A percentile compares a stretch with the other conserved stretches of the same genome.
Evolutionary conservation across 2,888 invertebrate genomes (phyloP).

Genomic region (Dasypogon diadema): DNA sequence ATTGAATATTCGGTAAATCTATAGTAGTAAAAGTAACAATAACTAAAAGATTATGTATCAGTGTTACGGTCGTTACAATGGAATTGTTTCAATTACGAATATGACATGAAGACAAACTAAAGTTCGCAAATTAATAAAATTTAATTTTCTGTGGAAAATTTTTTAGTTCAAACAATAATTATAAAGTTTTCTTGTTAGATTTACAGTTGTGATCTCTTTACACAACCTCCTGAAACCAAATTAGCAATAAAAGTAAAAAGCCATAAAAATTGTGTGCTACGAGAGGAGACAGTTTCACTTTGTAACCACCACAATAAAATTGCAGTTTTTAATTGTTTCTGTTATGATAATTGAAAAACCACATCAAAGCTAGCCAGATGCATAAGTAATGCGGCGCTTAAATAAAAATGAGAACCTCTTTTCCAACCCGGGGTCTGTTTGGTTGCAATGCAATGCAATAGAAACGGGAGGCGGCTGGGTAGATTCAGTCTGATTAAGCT

Average conservation of each 20-base stretch:
- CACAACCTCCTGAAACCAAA: neutral
- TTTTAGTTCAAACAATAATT: too few species aligned
- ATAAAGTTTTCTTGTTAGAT: too few species aligned
- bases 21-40: too few species aligned
- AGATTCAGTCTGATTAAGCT: conserved; percentile 27
- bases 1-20: too few species aligned
- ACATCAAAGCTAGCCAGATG: conserved; percentile 33
- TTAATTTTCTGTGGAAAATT: too few species aligned
- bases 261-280: neutral
- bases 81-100: too few species aligned
- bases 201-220: too few species aligned
- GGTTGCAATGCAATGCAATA: conserved; percentile 34
- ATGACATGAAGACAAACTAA: too few species aligned
- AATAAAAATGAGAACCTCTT: neutral
- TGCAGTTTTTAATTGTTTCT: conserved; percentile 39
- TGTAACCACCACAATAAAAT: neutral
- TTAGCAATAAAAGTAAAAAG: neutral
- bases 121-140: too few species aligned
- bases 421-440: neutral
- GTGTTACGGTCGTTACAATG: too few species aligned
- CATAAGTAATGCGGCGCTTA: conserved; percentile 17
- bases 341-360: conserved; percentile 46
- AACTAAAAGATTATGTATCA: too few species aligned
- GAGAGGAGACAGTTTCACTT: neutral
- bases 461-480: neutral